A percentile compares a stretch with the other conserved stretches of the same genome.
phyloP scores from a whole-genome alignment of 2,797 vertebrate genomes.

The Monodelphis domestica region DNA sequence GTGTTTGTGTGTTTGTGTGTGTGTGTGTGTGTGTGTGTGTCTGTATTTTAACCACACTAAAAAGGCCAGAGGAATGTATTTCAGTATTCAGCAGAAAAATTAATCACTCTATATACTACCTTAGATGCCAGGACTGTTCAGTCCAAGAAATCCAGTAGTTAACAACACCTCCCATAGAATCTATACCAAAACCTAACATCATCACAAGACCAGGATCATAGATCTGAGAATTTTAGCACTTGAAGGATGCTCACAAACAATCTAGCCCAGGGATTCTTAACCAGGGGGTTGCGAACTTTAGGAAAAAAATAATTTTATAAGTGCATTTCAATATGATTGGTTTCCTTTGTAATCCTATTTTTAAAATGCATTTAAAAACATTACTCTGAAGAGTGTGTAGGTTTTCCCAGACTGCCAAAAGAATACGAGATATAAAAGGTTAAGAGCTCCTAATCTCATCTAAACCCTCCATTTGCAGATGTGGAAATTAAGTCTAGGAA shows the following conservation, averaged over 20 bases:
- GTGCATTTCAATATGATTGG: neutral
- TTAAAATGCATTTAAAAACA: neutral
- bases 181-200: neutral
- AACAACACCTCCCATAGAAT: neutral
- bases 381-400: neutral
- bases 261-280: neutral
- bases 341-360: neutral
- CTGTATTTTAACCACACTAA: too few relatives aligned
- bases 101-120: neutral
- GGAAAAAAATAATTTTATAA: neutral
- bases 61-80: too few relatives aligned
- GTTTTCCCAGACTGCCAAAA: neutral
- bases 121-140: neutral
- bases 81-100: neutral
- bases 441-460: neutral
- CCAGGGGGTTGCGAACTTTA: neutral
- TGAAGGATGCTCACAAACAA: neutral
- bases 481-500: neutral
- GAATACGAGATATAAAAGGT: neutral
- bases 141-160: neutral
- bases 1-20: too few relatives aligned
- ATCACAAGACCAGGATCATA: neutral
- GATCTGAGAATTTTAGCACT: neutral
- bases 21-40: too few relatives aligned
- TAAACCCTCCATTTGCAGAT: neutral